Conservation (phyloP, 2,888 invertebrate genomes). For the Artemia sp. region DNA sequence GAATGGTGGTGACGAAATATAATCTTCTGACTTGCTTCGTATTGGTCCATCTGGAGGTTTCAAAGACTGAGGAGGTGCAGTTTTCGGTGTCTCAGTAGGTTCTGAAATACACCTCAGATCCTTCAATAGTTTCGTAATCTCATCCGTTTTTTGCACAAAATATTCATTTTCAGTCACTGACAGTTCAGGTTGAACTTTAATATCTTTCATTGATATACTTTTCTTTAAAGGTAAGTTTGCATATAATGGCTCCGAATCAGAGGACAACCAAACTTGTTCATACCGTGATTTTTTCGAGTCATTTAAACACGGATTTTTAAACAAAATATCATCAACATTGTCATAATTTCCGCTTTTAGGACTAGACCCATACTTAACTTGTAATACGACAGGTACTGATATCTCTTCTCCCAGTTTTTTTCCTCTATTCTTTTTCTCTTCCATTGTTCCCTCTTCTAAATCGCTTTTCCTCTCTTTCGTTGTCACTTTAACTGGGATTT, state of each 20-base stretch:
- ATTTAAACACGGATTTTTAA: background rate
- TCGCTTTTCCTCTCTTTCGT: too few species aligned
- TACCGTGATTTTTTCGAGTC: background rate
- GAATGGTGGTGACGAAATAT: background rate
- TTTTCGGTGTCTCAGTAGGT: background rate
- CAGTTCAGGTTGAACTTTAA: background rate
- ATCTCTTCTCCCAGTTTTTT: background rate
- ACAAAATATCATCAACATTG: background rate
- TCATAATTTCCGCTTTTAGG: background rate
- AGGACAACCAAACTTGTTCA: constrained; percentile 4
- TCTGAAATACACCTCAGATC: background rate
- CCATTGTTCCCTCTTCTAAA: too few species aligned
- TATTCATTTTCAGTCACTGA: background rate
- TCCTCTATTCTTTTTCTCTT: too few species aligned
- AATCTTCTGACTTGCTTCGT: constrained; percentile 6
- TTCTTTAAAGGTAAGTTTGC: constrained; percentile 1
- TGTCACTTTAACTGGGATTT: too few species aligned
- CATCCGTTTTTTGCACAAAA: constrained; percentile 8
- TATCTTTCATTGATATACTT: constrained; percentile 4
- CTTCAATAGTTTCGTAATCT: background rate
- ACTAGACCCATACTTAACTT: constrained; percentile 5
- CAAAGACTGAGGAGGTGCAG: background rate
- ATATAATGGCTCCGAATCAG: constrained; percentile 6
- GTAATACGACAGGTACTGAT: background rate
- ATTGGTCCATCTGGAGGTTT: background rate